Evolutionary conservation across 2,113 vertebrate species (phyloP), one percentile per base, ranked within the genome.

Genomic region (Crocuta crocuta): DNA sequence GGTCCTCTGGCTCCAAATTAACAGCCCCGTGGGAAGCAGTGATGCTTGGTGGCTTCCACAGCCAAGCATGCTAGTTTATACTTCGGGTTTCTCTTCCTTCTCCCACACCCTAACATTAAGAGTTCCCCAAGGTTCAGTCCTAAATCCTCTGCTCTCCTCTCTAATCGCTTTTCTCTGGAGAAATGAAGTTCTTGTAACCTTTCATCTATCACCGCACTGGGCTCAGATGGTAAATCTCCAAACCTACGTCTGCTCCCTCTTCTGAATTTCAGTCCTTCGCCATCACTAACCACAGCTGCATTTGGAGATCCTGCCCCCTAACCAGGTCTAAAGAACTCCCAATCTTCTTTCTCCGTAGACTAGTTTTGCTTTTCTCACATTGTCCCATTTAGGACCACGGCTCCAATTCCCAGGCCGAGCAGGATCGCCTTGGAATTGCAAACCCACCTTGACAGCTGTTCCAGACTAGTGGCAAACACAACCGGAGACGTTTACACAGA

Each of bases 91-190:
- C 28, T 94, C 70, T 73, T 79, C 35, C 81, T 95, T 88, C 45
- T 82, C 61, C 82, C 39, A 82, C 26, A 82, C 3, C 78, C 21
- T 68, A 79, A 87, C 45, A 85, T 88, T 35, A 96, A 91, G 39
- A 92, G 83, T 92, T 86, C 31, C 78, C 73, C 90, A 97, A 96
- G 26, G 66, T 28, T 94, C 39, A 53, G 53, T 65, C 68, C 53
- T 91, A 95, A 95, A 95, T 93, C 53, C 9, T 95, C 31, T 94
- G 65, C 19, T 95, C 55, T 92, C 76, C 63, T 96, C 55, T 97
- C 39, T 66, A 79, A 81, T 96, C 65, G 91, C 82, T 79, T 65
- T 94, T 78, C 73, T 89, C 66, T 61, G 12, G 45, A 93, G 71
- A 95, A 97, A 89, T 73, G 24, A 84, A 95, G 35, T 55, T 87